Conservation (phyloP, 2,888 invertebrate genomes). For the Caenorhabditis angaria region DNA sequence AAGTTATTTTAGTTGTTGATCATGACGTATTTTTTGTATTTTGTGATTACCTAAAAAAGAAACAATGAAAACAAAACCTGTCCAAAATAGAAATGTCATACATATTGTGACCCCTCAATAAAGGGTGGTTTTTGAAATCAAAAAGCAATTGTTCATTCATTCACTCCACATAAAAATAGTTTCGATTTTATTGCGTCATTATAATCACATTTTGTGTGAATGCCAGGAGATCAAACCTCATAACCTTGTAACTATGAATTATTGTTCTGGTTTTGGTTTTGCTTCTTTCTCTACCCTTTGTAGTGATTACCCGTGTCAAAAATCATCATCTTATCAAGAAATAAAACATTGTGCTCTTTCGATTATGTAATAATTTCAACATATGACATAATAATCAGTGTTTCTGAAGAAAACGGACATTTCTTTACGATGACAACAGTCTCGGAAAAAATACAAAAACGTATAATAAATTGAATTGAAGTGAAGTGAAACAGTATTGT, state of each 20-base stretch:
- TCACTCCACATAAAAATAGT: neutral
- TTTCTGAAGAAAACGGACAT: neutral
- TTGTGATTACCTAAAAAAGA: too few relatives aligned
- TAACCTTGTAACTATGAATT: too few relatives aligned
- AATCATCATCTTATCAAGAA: neutral
- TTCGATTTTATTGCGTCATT: neutral
- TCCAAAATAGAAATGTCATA: too few relatives aligned
- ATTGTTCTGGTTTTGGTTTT: too few relatives aligned
- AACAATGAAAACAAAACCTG: too few relatives aligned
- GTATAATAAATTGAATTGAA: neutral
- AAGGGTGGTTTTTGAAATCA: neutral
- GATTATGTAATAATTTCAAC: conserved; percentile 1
- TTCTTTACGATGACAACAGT: neutral
- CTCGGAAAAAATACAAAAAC: neutral
- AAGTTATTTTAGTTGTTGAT: too few relatives aligned
- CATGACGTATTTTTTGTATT: too few relatives aligned
- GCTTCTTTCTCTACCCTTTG: too few relatives aligned
- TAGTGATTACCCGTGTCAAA: too few relatives aligned
- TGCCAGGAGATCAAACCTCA: neutral
- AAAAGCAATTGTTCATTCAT: neutral
- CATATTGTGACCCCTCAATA: too few relatives aligned
- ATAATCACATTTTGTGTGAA: neutral
- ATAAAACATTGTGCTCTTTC: neutral
- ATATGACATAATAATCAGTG: neutral
- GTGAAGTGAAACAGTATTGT: neutral